Evolutionary conservation across 1,140 invertebrate species (phyloP).

Genomic region (Archivesica marissinica): DNA sequence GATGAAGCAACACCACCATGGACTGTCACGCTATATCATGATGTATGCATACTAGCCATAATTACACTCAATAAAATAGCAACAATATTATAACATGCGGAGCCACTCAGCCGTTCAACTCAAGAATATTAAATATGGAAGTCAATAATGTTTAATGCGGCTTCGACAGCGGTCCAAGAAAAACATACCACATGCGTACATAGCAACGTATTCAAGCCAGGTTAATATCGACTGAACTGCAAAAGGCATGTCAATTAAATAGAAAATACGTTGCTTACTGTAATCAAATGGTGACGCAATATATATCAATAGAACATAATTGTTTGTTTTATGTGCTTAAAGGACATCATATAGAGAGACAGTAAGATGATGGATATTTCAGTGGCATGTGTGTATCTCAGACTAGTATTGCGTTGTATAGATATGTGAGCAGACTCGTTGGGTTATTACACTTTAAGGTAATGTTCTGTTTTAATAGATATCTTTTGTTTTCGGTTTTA

Average conservation of each 20-base stretch:
- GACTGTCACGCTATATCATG: too few relatives aligned
- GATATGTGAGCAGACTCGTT: neutral
- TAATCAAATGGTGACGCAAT: neutral
- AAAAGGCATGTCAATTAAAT: neutral
- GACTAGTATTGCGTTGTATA: neutral
- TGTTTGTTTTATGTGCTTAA: neutral
- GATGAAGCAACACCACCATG: too few relatives aligned
- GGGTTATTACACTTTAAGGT: neutral
- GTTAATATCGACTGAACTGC: slow-evolving; percentile 10
- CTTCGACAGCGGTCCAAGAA: neutral
- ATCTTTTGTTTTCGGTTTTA: too few relatives aligned
- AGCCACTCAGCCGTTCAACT: neutral
- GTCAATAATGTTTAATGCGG: slow-evolving; percentile 6
- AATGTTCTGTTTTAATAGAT: too few relatives aligned
- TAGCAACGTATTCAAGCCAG: too few relatives aligned
- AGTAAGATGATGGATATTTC: neutral
- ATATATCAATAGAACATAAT: neutral
- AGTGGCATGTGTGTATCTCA: neutral
- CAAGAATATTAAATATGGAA: slow-evolving; percentile 3
- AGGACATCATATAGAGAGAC: neutral
- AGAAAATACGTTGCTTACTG: slow-evolving; percentile 11
- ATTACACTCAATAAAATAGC: too few relatives aligned
- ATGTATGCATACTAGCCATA: too few relatives aligned
- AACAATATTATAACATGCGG: neutral
- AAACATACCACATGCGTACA: slow-evolving; percentile 3